Evolutionary conservation across 2,113 vertebrate species (phyloP).

Genomic region (Caloenas nicobarica): DNA sequence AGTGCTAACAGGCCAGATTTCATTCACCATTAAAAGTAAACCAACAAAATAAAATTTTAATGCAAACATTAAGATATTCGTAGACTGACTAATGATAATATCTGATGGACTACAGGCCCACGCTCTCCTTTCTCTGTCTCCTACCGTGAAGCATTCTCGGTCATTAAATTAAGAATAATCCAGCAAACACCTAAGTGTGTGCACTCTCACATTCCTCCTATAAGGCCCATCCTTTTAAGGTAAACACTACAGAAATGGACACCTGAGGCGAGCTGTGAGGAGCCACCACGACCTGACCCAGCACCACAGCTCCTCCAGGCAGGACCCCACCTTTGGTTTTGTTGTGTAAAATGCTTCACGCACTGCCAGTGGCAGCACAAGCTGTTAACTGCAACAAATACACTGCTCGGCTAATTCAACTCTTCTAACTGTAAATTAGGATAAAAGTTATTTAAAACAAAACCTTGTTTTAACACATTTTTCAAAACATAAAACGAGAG

Average conservation of each 20-base stretch:
- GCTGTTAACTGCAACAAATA: not conserved
- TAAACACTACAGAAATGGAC: not conserved
- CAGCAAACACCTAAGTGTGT: not conserved
- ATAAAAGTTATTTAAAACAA: constrained; percentile 44
- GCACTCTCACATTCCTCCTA: not conserved
- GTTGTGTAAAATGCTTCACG: not conserved
- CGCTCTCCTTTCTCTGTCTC: not conserved
- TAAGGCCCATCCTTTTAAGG: not conserved
- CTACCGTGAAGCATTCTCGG: not conserved
- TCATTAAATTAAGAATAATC: not conserved
- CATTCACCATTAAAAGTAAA: constrained; percentile 41
- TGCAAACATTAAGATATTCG: not conserved
- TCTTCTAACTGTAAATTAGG: not conserved
- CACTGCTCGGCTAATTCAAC: not conserved
- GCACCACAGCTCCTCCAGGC: not conserved
- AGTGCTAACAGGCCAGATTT: not conserved
- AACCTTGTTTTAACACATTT: constrained; percentile 51
- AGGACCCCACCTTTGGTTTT: not conserved
- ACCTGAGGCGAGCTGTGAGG: not conserved
- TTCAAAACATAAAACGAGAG: not conserved
- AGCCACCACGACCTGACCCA: not conserved
- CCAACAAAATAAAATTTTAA: constrained; percentile 49
- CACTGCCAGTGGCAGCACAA: not conserved
- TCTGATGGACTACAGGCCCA: not conserved
- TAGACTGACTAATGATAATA: not conserved